These are phyloP conservation scores for Naja naja DNA, from an alignment of 2,113 vertebrate species.

Conservation along the genomic window DNA sequence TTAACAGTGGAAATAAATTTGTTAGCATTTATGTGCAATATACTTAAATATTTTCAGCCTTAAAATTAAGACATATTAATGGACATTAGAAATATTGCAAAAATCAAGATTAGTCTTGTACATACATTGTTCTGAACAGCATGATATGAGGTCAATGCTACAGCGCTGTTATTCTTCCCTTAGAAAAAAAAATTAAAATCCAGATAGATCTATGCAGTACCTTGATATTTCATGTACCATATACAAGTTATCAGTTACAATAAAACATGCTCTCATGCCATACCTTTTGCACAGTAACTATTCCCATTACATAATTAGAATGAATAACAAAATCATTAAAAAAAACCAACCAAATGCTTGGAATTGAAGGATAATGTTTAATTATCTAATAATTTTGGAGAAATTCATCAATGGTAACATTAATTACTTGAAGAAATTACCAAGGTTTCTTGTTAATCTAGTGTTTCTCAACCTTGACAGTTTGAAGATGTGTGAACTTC, in stretches of 20 bases:
- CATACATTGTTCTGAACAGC: conserved; percentile 45
- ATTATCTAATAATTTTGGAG: background rate
- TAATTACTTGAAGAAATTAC: accelerated
- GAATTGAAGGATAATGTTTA: background rate
- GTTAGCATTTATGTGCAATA: conserved; percentile 56
- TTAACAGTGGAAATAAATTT: conserved; percentile 52
- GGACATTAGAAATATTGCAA: conserved; percentile 52
- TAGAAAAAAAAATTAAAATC: conserved; percentile 40
- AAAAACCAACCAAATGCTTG: background rate
- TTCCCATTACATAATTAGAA: conserved; percentile 17
- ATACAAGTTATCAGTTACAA: conserved; percentile 5
- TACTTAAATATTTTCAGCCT: conserved; percentile 60
- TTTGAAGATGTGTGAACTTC: background rate
- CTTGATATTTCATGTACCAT: conserved; percentile 56
- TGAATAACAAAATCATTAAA: background rate
- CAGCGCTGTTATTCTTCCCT: conserved; percentile 61
- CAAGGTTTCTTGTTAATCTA: accelerated
- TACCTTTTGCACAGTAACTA: conserved; percentile 40
- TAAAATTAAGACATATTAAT: conserved; percentile 76
- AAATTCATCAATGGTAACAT: accelerated
- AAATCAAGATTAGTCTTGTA: conserved; percentile 60
- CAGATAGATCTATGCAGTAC: conserved; percentile 47
- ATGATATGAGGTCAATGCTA: conserved; percentile 35
- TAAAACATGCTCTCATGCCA: conserved; percentile 4
- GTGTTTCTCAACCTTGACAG: background rate